Percentiles rank a stretch among this genome's conserved stretches.
phyloP scores from a whole-genome alignment of 2,797 vertebrate species.

The Enteromius fasciolatus region DNA sequence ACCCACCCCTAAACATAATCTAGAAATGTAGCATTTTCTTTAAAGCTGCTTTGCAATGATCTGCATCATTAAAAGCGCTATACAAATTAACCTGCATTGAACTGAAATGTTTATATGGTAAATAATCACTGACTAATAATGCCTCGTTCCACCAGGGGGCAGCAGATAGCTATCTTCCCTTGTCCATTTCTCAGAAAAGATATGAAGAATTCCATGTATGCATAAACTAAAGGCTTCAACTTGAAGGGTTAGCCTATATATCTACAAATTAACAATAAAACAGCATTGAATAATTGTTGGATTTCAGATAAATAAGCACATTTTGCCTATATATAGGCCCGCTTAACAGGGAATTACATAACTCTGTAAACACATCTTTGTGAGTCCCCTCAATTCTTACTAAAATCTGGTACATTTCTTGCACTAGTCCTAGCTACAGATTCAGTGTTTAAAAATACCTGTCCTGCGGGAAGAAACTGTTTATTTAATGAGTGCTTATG shows the following conservation, averaged over 20 bases:
- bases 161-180: constrained; percentile 22
- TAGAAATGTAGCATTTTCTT: too few relatives aligned
- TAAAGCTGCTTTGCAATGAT: too few relatives aligned
- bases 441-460: constrained; percentile 17
- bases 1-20: too few relatives aligned
- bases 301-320: neutral
- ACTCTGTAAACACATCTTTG: neutral
- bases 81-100: too few relatives aligned
- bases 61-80: too few relatives aligned
- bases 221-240: neutral
- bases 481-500: constrained; percentile 47
- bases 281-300: neutral
- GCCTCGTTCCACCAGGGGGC: constrained; percentile 47
- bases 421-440: constrained; percentile 9
- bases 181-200: neutral
- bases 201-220: neutral
- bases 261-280: neutral
- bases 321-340: neutral
- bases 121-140: neutral
- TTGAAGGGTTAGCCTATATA: too few relatives aligned
- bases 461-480: constrained; percentile 36
- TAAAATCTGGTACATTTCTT: constrained; percentile 1
- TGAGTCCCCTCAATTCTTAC: neutral
- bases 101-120: neutral
- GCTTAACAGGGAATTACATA: neutral